Conservation (phyloP, 2,113 vertebrate species). For the Manacus vitellinus region DNA sequence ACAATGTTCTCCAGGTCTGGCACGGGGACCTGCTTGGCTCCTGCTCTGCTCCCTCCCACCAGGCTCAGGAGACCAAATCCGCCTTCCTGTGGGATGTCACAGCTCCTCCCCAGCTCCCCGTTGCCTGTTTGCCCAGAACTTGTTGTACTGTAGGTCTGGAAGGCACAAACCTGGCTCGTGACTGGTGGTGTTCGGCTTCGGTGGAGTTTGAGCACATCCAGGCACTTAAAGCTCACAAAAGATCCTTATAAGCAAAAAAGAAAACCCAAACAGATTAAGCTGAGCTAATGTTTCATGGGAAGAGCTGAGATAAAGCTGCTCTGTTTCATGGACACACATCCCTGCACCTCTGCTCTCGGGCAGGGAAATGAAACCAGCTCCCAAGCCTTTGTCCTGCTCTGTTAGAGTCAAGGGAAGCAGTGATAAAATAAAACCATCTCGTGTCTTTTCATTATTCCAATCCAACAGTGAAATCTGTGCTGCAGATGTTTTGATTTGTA, state of each 20-base stretch:
- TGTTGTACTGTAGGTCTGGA: neutral
- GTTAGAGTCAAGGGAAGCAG: neutral
- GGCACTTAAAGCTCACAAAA: neutral
- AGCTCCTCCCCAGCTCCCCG: neutral
- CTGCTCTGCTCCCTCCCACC: neutral
- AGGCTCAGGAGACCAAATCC: neutral
- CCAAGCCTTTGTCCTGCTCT: neutral
- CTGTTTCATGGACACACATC: neutral
- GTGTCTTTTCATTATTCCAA: neutral
- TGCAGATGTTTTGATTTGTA: neutral
- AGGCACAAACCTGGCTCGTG: neutral
- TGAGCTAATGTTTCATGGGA: neutral
- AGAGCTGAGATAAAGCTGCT: neutral
- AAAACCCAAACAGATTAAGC: neutral
- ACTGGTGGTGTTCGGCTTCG: neutral
- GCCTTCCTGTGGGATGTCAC: neutral
- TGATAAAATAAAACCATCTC: neutral
- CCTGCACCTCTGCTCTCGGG: neutral
- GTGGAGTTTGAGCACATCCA: neutral
- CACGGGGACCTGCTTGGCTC: neutral
- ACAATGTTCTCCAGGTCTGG: neutral
- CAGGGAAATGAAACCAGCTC: neutral
- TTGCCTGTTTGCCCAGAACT: neutral
- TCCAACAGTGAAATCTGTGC: neutral
- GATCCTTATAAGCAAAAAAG: neutral